These are phyloP conservation scores for Gambelia wislizenii DNA, from an alignment of 2,797 vertebrate genomes.

Conservation along the genomic window DNA sequence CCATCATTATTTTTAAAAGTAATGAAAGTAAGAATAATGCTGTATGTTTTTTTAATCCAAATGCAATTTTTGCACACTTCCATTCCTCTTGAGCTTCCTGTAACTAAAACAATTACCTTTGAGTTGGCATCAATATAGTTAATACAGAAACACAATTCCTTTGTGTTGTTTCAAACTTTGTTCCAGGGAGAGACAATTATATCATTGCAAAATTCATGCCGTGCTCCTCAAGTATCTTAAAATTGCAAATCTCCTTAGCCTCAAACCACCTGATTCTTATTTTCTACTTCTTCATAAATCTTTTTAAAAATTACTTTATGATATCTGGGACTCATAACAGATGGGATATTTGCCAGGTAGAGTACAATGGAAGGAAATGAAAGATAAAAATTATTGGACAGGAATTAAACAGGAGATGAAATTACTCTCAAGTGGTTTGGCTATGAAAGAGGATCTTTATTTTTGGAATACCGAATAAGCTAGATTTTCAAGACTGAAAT, in stretches of 20 bases:
- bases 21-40: background rate
- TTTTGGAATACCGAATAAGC: slow-evolving; percentile 49
- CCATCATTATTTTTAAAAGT: background rate
- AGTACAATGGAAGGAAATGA: slow-evolving; percentile 73
- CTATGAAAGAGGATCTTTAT: slow-evolving; percentile 44
- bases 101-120: slow-evolving; percentile 42
- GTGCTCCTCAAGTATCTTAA: slow-evolving; percentile 53
- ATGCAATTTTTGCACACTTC: slow-evolving; percentile 29
- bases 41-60: background rate
- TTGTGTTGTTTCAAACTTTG: slow-evolving; percentile 52
- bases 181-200: slow-evolving; percentile 46
- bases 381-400: slow-evolving; percentile 72
- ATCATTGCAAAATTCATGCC: slow-evolving; percentile 36
- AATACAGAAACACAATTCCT: slow-evolving; percentile 49
- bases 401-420: slow-evolving; percentile 70
- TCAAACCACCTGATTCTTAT: slow-evolving; percentile 72
- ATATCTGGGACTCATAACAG: slow-evolving; percentile 75
- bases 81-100: slow-evolving; percentile 27
- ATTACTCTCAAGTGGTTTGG: slow-evolving; percentile 58
- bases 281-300: slow-evolving; percentile 66
- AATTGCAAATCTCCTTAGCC: slow-evolving; percentile 61
- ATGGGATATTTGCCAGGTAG: slow-evolving; percentile 67
- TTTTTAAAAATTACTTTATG: slow-evolving; percentile 65
- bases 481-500: slow-evolving; percentile 35
- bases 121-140: slow-evolving; percentile 44